Evolutionary conservation across 2,888 invertebrate genomes (phyloP).

Genomic region (Heteromyza rotundicornis): DNA sequence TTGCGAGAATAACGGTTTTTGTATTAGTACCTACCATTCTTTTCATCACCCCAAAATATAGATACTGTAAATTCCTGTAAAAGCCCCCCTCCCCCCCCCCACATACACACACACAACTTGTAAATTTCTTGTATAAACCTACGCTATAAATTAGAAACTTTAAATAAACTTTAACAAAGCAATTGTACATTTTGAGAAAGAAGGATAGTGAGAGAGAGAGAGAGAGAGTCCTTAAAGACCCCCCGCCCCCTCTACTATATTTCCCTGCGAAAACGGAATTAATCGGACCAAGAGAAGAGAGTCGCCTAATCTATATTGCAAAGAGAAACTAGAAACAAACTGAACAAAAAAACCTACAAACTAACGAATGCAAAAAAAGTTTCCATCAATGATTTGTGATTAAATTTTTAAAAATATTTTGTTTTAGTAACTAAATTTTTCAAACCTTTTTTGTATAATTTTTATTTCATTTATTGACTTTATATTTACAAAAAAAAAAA

Average conservation of each 20-base stretch:
- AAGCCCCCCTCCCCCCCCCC: constrained; percentile 17
- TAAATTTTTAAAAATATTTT: constrained; percentile 27
- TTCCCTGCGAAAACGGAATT: constrained; percentile 39
- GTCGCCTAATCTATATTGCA: constrained; percentile 51
- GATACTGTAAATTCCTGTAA: constrained; percentile 46
- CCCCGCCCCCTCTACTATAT: constrained; percentile 12
- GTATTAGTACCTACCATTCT: constrained; percentile 54
- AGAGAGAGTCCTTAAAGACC: constrained; percentile 4
- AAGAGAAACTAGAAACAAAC: constrained; percentile 21
- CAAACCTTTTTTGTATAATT: constrained; percentile 3
- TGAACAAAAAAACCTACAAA: constrained; percentile 28
- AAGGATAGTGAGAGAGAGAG: constrained; percentile 4
- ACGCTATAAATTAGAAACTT: background rate
- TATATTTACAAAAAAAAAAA: constrained; percentile 23
- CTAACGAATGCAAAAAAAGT: constrained; percentile 34
- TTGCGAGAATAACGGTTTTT: constrained; percentile 35
- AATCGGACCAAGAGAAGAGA: constrained; percentile 59
- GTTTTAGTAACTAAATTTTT: constrained; percentile 16
- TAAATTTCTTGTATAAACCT: constrained; percentile 57
- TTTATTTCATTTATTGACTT: too few species aligned
- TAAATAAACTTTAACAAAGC: constrained; percentile 2
- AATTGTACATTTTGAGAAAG: constrained; percentile 20
- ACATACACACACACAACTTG: constrained; percentile 32
- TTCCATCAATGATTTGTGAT: constrained; percentile 62
- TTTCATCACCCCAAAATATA: constrained; percentile 25